These are phyloP conservation scores for Centropristis striata DNA, from an alignment of 2,113 vertebrate genomes.

Conservation along the genomic window DNA sequence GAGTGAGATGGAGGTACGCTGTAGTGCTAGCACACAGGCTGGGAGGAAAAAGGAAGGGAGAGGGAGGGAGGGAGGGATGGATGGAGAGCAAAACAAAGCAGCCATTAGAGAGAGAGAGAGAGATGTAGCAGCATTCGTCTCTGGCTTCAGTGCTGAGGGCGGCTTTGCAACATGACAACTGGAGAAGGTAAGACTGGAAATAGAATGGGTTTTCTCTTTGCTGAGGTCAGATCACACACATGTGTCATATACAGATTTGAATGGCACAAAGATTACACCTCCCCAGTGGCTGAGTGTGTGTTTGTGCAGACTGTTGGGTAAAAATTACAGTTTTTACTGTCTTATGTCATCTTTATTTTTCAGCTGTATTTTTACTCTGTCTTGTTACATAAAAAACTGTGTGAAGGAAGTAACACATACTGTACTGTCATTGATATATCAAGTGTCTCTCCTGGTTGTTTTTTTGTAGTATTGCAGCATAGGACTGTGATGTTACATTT, in stretches of 20 bases:
- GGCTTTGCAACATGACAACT: constrained; percentile 86
- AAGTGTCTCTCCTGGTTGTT: not conserved
- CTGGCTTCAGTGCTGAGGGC: constrained; percentile 42
- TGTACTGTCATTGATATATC: not conserved
- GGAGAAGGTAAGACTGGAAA: constrained; percentile 89
- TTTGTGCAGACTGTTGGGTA: not conserved
- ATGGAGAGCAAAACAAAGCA: constrained; percentile 50
- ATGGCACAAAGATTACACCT: not conserved
- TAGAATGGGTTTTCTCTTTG: constrained; percentile 19
- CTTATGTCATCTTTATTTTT: constrained; percentile 44
- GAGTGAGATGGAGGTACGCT: constrained; percentile 50
- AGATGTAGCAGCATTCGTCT: constrained; percentile 39
- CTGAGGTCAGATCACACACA: constrained; percentile 4
- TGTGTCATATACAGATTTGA: not conserved
- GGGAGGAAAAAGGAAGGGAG: not conserved
- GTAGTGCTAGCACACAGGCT: constrained; percentile 5
- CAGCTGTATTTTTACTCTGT: not conserved
- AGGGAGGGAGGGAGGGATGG: constrained; percentile 9
- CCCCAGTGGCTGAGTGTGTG: not conserved
- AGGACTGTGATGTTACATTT: not conserved
- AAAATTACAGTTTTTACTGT: constrained; percentile 12
- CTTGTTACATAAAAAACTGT: not conserved
- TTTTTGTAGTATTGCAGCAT: not conserved
- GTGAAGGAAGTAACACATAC: not conserved
- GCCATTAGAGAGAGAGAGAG: constrained; percentile 41